Evolutionary conservation across 1,140 invertebrate species (phyloP), one percentile per base, ranked within the genome.

Genomic region (Lucilia cuprina): DNA sequence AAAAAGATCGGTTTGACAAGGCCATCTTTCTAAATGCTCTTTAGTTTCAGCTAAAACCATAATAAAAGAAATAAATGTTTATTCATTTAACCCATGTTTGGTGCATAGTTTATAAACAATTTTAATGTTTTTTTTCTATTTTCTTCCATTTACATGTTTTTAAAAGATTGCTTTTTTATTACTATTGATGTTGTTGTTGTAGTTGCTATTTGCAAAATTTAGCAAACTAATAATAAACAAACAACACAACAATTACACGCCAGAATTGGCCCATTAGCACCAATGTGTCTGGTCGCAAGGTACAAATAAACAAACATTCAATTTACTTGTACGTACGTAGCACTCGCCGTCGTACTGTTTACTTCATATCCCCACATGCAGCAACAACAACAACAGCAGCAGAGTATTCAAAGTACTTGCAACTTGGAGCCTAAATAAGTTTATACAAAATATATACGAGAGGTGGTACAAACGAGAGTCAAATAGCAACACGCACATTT

Each of bases 201-300:
- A n/a, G 34, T 77, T 78, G 35, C n/a, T 78, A 2, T 78, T 78
- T 34, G 17, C 41, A 19, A 49, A 80, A 50, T 80, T 80, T 70
- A 70, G 41, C 77, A 80, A 80, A 80, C 41, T 49, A 80, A 80
- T 80, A 49, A 50, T 80, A 80, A 80, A 80, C 77, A 80, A 80
- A 80, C 77, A 50, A 49, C 19, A 49, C 77, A 80, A 80, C 77
- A 80, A 80, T 80, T 80, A 80, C 77, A 80, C 77, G 77, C 77
- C 21, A 80, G 77, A 80, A 80, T 80, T 80, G 77, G n/a, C 77
- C 77, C 77, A 80, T 80, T 80, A 80, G 77, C 77, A 80, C 77
- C 47, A 41, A 78, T 78, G 34, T 80, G 34, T 21, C 47, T 80
- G 77, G 35, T 21, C 65, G 9, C 65, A 70, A 21, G 65, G 50